phyloP scores from a whole-genome alignment of 2,113 vertebrate genomes.

The Aythya baeri region DNA sequence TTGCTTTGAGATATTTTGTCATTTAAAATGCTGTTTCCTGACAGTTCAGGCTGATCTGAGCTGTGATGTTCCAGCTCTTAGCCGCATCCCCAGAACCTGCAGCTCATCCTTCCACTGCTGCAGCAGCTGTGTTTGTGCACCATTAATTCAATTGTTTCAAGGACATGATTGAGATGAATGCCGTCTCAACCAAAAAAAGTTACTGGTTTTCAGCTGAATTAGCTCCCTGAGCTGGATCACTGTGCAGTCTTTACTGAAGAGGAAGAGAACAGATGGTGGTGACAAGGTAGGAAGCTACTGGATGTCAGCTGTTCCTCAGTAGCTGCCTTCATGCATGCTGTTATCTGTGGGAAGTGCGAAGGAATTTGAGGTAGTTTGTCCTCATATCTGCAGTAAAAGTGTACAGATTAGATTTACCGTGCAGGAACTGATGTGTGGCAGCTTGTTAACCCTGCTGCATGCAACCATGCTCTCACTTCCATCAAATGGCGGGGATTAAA shows the following conservation, averaged over 20 bases:
- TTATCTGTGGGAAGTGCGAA: not conserved
- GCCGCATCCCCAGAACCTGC: not conserved
- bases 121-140: not conserved
- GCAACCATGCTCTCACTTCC: not conserved
- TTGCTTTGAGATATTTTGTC: not conserved
- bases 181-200: not conserved
- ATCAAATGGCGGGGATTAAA: not conserved
- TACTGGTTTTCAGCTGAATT: not conserved
- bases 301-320: fast-evolving
- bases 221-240: not conserved
- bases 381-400: not conserved
- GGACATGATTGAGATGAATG: not conserved
- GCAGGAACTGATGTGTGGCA: not conserved
- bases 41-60: not conserved
- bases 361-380: not conserved
- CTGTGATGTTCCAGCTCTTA: not conserved
- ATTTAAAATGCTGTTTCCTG: not conserved
- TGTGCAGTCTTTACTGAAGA: not conserved
- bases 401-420: not conserved
- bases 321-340: not conserved
- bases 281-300: not conserved
- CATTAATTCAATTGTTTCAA: not conserved
- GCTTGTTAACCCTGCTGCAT: not conserved
- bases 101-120: not conserved
- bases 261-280: not conserved